Evolutionary conservation across 2,888 invertebrate species (phyloP), one percentile per base, ranked within the genome.

Genomic region (Drosophila kuntzei): DNA sequence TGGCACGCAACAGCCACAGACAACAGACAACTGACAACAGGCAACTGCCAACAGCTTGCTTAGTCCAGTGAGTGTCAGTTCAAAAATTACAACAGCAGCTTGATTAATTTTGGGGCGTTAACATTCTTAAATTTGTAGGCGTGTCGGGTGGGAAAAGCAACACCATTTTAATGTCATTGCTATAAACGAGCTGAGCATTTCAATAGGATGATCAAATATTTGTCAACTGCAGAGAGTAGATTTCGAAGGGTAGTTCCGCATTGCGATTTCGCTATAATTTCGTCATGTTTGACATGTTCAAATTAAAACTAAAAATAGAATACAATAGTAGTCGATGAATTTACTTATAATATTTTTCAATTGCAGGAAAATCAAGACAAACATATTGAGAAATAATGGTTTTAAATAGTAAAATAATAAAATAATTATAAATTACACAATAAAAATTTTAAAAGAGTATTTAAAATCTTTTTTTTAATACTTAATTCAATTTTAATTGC

Each of bases 51-150:
- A 20, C 20, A 43, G 14, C 9, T 41, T 32, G 3, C 9, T 9
- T 16, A 29, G 14, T n/a, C 41, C 12, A 36, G 7, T 14, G 27
- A 51, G 25, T 49, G 37, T 27, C 46, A 55, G 47, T 29, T 22
- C 43, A 55, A 62, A 73, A 80, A 81, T 87, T 79, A 75, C 81
- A 84, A 78, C 85, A 87, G 89, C 67, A 84, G 89, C 68, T 87
- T 89, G 85, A 89, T 89, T 89, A 84, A 89, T 89, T 87, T 65
- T 49, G 68, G 82, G 85, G 85, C 85, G 89, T 84, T 50, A 53
- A 71, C 69, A 53, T 74, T 67, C 64, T 72, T 67, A 84, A 89
- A 78, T 80, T 78, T 78, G 85, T 84, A 89, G 85, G 85, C 87
- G 85, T 87, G 73, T 47, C 78, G 43, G 43, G 18, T 46, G 27